These are phyloP conservation scores for Desoria tigrina DNA, from an alignment of 2,888 invertebrate genomes.

Conservation along the genomic window DNA sequence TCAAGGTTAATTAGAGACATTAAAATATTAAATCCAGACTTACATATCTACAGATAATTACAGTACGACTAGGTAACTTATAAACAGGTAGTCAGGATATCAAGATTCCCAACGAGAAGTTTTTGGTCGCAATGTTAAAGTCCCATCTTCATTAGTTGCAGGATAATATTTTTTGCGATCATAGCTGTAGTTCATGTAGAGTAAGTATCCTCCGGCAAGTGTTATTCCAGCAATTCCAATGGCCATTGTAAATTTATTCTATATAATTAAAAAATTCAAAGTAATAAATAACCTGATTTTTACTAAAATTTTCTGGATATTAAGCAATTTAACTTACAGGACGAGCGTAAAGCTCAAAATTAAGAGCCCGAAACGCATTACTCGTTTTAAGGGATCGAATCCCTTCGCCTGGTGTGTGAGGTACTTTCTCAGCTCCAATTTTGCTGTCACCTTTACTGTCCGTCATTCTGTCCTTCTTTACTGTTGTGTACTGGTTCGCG, in stretches of 20 bases:
- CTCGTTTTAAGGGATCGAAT: conserved; percentile 73
- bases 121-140: conserved; percentile 54
- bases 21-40: too few relatives aligned
- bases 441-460: not conserved
- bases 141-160: conserved; percentile 74
- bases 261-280: conserved; percentile 57
- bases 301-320: too few relatives aligned
- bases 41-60: too few relatives aligned
- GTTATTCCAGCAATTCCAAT: conserved; percentile 75
- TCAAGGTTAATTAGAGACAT: too few relatives aligned
- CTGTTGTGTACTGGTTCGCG: not conserved
- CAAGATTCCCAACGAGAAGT: conserved; percentile 57
- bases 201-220: conserved; percentile 75
- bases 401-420: conserved; percentile 70
- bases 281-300: not conserved
- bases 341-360: conserved; percentile 85
- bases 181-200: conserved; percentile 78
- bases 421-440: not conserved
- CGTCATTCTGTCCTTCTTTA: too few relatives aligned
- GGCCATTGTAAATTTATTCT: conserved; percentile 85
- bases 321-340: conserved; percentile 67
- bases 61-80: too few relatives aligned
- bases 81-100: too few relatives aligned
- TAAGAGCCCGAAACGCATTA: conserved; percentile 74
- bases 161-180: conserved; percentile 77